Base-by-base conservation (phyloP, 1,140 invertebrate species). In the Cotesia glomerata region DNA sequence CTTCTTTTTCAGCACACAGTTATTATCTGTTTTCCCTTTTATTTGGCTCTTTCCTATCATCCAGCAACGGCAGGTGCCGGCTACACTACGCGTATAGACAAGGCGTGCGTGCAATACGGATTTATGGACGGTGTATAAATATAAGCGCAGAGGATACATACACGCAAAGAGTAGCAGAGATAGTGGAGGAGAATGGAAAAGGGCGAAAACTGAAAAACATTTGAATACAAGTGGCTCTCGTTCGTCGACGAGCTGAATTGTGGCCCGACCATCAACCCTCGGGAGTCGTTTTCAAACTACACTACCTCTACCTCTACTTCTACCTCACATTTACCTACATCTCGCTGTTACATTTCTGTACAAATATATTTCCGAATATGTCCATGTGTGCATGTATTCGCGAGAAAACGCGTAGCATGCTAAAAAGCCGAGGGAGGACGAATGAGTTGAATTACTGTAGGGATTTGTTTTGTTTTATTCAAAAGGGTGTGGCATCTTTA, bases 201-300 rank as follows among this genome's bases (percentile, higher is more conserved):
- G 13, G 52, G 70, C 32, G 45, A 63, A 62, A 26, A 63, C 14
- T 34, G 67, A 26, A 58, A 67, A 58, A 69, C 67, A 74, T 74
- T 74, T 74, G 72, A 74, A 74, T 74, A 74, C 72, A 74, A 74
- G 72, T 74, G 66, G 72, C 72, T 36, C 72, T 74, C 66, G 67
- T 69, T n/a, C 32, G 39, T 68, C 65, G 71, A 35, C 51, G 54
- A 69, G 68, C 49, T 69, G 68, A 49, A 51, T 45, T 45, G 39
- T 45, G 16, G 64, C 14, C 51, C 36, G 34, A 45, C 52, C 32
- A 49, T 26, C 61, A 56, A 45, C 72, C 72, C 67, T 35, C 36
- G 65, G 56, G 64, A 51, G 71, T 52, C 72, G 58, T 73, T 45
- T 45, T 45, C 56, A 63, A 66, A 18, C 13, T 45, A 45, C 39